A percentile compares a stretch with the other conserved stretches of the same genome.
Evolutionary conservation across 2,113 vertebrate genomes (phyloP).

Genomic region (Emydura subglobosa): DNA sequence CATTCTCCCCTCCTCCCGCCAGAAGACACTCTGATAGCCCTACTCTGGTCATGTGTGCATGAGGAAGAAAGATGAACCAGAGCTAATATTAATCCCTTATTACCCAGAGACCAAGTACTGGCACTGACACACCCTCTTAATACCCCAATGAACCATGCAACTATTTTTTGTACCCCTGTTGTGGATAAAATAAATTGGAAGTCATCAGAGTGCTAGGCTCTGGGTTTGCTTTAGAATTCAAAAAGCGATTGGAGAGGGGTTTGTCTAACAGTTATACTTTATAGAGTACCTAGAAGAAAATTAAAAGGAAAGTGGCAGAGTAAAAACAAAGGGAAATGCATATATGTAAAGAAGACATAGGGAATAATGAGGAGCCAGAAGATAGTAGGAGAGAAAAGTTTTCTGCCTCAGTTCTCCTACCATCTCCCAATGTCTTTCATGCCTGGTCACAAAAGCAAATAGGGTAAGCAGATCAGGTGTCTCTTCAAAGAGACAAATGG

Average conservation of each 20-base stretch:
- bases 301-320: background rate
- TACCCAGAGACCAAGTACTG: background rate
- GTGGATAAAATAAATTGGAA: background rate
- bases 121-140: background rate
- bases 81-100: background rate
- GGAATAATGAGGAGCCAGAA: background rate
- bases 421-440: background rate
- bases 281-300: background rate
- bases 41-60: fast-evolving
- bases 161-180: background rate
- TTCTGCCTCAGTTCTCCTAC: background rate
- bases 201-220: background rate
- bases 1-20: background rate
- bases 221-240: background rate
- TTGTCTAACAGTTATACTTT: background rate
- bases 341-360: background rate
- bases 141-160: background rate
- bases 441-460: fast-evolving
- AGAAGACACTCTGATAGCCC: fast-evolving
- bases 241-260: background rate
- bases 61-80: background rate
- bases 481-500: background rate
- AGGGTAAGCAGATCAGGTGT: background rate
- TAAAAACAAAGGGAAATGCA: background rate
- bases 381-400: background rate